These are phyloP conservation scores for Sarcophaga bullata DNA, from an alignment of 1,140 invertebrate species.

Conservation along the genomic window DNA sequence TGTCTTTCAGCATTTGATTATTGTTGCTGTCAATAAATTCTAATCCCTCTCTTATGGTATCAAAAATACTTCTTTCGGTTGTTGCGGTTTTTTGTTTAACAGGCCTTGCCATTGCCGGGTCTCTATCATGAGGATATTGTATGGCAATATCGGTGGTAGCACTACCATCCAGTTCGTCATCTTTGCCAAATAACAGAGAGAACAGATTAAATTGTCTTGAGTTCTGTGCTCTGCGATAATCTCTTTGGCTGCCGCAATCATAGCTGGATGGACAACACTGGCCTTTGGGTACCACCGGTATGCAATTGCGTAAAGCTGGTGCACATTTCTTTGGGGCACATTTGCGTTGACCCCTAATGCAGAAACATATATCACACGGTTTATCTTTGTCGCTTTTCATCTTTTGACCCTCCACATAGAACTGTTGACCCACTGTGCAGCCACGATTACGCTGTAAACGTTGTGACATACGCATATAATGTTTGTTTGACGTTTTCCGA, in stretches of 20 bases:
- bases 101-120: slow-evolving; percentile 49
- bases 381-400: slow-evolving; percentile 72
- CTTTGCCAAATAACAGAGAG: slow-evolving; percentile 61
- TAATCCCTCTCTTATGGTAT: slow-evolving; percentile 60
- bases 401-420: slow-evolving; percentile 79
- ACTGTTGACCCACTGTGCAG: slow-evolving; percentile 73
- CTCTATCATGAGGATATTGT: slow-evolving; percentile 57
- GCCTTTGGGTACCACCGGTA: slow-evolving; percentile 77
- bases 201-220: slow-evolving; percentile 63
- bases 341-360: slow-evolving; percentile 76
- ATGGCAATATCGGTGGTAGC: slow-evolving; percentile 50
- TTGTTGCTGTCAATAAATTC: slow-evolving; percentile 64
- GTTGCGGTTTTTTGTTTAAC: slow-evolving; percentile 44
- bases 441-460: slow-evolving; percentile 64
- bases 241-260: slow-evolving; percentile 74
- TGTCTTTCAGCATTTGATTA: slow-evolving; percentile 58
- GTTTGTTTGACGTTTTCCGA: slow-evolving; percentile 59
- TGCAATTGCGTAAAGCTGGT: slow-evolving; percentile 78
- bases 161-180: slow-evolving; percentile 50
- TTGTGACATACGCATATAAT: slow-evolving; percentile 61
- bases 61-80: slow-evolving; percentile 61
- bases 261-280: slow-evolving; percentile 88
- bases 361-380: slow-evolving; percentile 84
- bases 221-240: slow-evolving; percentile 44
- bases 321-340: slow-evolving; percentile 82